phyloP scores from a whole-genome alignment of 2,888 invertebrate genomes.

The Taphrorychus bicolor region DNA sequence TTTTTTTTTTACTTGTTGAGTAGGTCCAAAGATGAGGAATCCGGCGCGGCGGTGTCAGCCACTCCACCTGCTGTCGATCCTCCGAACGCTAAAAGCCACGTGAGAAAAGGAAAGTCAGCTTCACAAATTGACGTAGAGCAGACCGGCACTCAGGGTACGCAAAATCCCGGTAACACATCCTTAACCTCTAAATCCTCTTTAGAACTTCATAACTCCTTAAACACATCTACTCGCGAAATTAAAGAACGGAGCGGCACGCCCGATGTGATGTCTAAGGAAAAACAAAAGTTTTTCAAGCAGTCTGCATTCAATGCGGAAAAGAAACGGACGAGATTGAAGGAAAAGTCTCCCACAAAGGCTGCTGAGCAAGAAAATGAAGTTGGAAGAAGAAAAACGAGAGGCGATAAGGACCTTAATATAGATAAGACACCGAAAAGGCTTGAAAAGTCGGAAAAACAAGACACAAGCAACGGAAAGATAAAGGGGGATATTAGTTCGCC shows the following conservation, averaged over 20 bases:
- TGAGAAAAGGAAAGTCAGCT: slow-evolving; percentile 30
- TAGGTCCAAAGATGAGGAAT: slow-evolving; percentile 26
- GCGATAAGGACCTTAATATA: slow-evolving; percentile 4
- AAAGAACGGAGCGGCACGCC: slow-evolving; percentile 64
- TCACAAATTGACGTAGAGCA: slow-evolving; percentile 49
- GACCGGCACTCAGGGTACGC: slow-evolving; percentile 59
- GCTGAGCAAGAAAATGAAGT: background rate
- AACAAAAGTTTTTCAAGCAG: slow-evolving; percentile 84
- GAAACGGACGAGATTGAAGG: slow-evolving; percentile 36
- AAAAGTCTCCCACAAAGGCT: background rate
- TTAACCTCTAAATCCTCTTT: slow-evolving; percentile 41
- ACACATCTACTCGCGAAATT: slow-evolving; percentile 51
- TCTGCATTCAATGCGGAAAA: slow-evolving; percentile 79
- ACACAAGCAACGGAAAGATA: slow-evolving; percentile 13
- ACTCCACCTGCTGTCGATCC: slow-evolving; percentile 35
- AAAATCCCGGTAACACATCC: slow-evolving; percentile 52
- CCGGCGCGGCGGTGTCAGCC: slow-evolving; percentile 40
- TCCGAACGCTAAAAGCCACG: slow-evolving; percentile 19
- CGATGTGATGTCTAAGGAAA: slow-evolving; percentile 85
- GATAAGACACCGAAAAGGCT: background rate
- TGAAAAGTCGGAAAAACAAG: background rate
- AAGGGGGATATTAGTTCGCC: slow-evolving; percentile 7
- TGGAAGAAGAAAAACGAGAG: slow-evolving; percentile 8
- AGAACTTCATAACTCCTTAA: slow-evolving; percentile 16
- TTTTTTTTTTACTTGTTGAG: background rate